phyloP scores from a whole-genome alignment of 1,140 invertebrate species.

The Nylanderia fulva region DNA sequence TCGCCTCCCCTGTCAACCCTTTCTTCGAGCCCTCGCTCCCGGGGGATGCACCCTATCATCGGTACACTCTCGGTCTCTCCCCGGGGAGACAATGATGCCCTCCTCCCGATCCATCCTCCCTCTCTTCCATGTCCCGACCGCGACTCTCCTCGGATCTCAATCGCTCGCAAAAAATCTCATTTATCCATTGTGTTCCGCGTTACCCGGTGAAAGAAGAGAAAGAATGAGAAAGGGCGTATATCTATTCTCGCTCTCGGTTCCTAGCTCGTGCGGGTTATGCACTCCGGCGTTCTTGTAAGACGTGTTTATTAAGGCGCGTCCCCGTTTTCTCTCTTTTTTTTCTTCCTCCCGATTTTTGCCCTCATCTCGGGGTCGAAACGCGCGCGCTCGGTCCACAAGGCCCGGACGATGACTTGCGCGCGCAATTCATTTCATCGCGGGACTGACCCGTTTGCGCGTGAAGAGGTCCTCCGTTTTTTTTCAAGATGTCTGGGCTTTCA shows the following conservation, averaged over 20 bases:
- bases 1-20: slow-evolving; percentile 83
- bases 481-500: slow-evolving; percentile 21
- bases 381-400: slow-evolving; percentile 27
- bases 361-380: not conserved
- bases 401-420: slow-evolving; percentile 55
- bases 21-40: slow-evolving; percentile 79
- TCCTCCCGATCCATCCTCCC: slow-evolving; percentile 65
- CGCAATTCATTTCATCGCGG: slow-evolving; percentile 14
- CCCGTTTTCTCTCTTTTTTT: slow-evolving; percentile 58
- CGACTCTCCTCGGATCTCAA: slow-evolving; percentile 80
- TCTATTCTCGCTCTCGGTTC: slow-evolving; percentile 28
- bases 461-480: slow-evolving; percentile 7
- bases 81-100: slow-evolving; percentile 82
- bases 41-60: slow-evolving; percentile 84
- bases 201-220: slow-evolving; percentile 70
- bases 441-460: slow-evolving; percentile 25
- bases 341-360: slow-evolving; percentile 26
- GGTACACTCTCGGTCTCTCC: slow-evolving; percentile 80
- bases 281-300: slow-evolving; percentile 76
- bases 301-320: slow-evolving; percentile 81
- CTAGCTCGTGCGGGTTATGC: slow-evolving; percentile 81
- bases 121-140: slow-evolving; percentile 36
- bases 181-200: slow-evolving; percentile 83
- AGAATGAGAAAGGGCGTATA: slow-evolving; percentile 5
- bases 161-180: slow-evolving; percentile 85